Base-by-base conservation (phyloP, 2,888 invertebrate species). In the Nebria brevicollis region DNA sequence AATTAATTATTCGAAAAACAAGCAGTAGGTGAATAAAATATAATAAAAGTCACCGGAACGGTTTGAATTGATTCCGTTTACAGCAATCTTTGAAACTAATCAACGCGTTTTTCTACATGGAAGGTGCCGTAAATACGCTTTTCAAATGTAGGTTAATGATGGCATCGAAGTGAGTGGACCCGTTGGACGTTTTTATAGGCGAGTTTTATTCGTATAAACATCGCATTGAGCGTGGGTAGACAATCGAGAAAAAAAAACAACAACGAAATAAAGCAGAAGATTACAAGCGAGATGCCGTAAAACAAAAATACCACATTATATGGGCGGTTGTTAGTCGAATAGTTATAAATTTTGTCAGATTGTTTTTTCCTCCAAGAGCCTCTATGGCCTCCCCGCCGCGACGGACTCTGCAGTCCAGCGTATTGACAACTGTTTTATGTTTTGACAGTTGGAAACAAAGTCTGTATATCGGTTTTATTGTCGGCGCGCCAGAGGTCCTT, bases 341-440 rank as follows among this genome's bases (percentile, higher is more conserved):
- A 78, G 73, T 78, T 74, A 78, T 78, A 78, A 78, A 78, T 78
- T 78, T 78, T 73, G 73, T 78, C 54, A 54, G 54, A 72, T 74
- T 78, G 73, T 78, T 78, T 78, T 77, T 77, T 70, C 54, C 54
- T 70, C 0, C n/a, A 25, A 25, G 8, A 66, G 26, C 73, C 65
- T 77, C 41, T 54, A 54, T 72, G 34, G 73, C 65, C 42, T 41
- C 64, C 74, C 78, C 70, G 70, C 54, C 8, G 42, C 2, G 78
- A 26, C 65, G 15, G 74, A 66, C 13, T 66, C 73, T 26, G 34
- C 64, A n/a, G 72, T 65, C 54, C 64, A 65, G 72, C 20, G 83
- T 84, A 86, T 86, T 86, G 86, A 86, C 86, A 86, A 86, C 86
- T 86, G 85, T 86, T 86, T 86, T 86, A 86, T 86, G 86, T 86